Evolutionary conservation across 2,113 vertebrate genomes (phyloP), one percentile per base, ranked within the genome.

Genomic region (Opisthocomus hoazin): DNA sequence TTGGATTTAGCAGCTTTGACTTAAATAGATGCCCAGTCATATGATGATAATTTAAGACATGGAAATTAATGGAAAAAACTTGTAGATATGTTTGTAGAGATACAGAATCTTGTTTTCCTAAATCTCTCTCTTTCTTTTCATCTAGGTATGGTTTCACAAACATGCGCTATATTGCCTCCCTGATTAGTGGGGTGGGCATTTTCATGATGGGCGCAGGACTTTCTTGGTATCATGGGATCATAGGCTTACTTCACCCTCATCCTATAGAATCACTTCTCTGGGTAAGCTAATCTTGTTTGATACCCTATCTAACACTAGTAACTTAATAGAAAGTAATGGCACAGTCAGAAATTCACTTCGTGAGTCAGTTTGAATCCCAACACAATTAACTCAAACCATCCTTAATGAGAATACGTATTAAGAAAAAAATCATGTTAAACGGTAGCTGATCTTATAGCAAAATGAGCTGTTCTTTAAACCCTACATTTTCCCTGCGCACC

Each of bases 151-250:
- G 99, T 79, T 99, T 99, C 98, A 98, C 99, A 95, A 99, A 99
- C 97, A 99, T 99, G 99, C 99, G 99, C 79, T 99, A 99, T 96
- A 99, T 99, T 54, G 98, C 99, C 87, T 99, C 99, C 58, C 98
- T 99, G 45, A 99, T 99, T 81, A 99, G 99, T 24, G 99, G 99
- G 15, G 99, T 99, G 82, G 99, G 99, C 78, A 99, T 99, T 97
- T 99, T 99, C 94, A 99, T 99, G 99, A 99, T 99, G 99, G 99
- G 99, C 54, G 99, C 99, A 30, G 99, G 99, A 88, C 98, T 99
- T 51, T 99, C 99, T 70, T 99, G 99, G 99, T 99, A 99, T 97
- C 99, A 99, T 43, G 99, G 99, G 86, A 98, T 99, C 94, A 99
- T 99, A 89, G 99, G 99, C 95, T 97, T 99, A 89, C 97, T 99